Evolutionary conservation across 1,140 invertebrate genomes (phyloP), one percentile per base, ranked within the genome.

Genomic region (Coenobita brevimanus): DNA sequence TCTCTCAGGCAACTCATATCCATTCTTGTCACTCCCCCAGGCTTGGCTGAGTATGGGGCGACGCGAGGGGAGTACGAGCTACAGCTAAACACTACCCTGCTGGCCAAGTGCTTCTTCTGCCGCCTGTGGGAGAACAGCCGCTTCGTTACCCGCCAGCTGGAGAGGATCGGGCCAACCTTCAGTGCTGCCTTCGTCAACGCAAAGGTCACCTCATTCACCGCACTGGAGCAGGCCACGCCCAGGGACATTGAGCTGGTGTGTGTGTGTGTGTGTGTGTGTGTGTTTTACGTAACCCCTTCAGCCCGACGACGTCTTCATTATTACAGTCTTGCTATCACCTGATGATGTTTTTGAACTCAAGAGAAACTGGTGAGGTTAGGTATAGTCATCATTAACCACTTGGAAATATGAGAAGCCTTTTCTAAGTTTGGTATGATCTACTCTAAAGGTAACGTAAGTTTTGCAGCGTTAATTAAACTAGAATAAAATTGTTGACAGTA

Each of bases 71-170:
- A 92, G 8, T 93, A 92, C 83, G 91, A 91, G 46, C 84, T 91
- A 38, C 88, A 96, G n/a, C 88, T 95, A 1, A 95, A 94, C 91
- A 92, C 95, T 0, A 91, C 95, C 33, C 92, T 94, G 21, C 92
- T 97, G 33, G 92, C 93, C 1, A 96, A 97, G 93, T 95, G 95
- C 91, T 93, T 96, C 75, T 91, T 92, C 38, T 93, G 94, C 1
- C 93, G 94, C 90, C 91, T 97, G 24, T 97, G 96, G 96, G 95
- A 96, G 91, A 95, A 96, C 91, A 96, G 96, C 0, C 93, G 92
- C 30, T 95, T 94, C 92, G 94, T 96, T n/a, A 93, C 94, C 33
- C 94, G 94, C 91, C 96, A 97, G 91, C 91, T 97, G 21, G 94
- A 94, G 82, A 95, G 95, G 62, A 96, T 97, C 85, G 96, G 96